Evolutionary conservation across 1,140 invertebrate genomes (phyloP).

Genomic region (Aradophagus sp.): DNA sequence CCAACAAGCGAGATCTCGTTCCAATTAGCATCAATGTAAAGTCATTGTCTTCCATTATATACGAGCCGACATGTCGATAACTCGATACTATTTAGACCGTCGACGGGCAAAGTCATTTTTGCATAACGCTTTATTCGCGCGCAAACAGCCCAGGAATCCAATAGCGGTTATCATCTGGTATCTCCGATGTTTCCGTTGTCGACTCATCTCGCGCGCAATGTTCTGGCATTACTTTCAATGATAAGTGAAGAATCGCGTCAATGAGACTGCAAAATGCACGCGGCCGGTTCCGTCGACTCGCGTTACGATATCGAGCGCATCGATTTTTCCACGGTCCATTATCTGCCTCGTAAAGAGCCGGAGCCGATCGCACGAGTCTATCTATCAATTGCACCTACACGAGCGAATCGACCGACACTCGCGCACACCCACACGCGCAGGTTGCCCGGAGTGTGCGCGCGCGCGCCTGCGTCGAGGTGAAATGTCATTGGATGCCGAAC

Average conservation of each 20-base stretch:
- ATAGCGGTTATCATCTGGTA: slow-evolving; percentile 45
- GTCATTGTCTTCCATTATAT: slow-evolving; percentile 40
- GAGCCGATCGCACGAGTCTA: too few relatives aligned
- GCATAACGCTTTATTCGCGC: slow-evolving; percentile 46
- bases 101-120: slow-evolving; percentile 39
- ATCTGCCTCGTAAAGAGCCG: too few relatives aligned
- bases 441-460: too few relatives aligned
- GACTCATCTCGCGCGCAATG: slow-evolving; percentile 42
- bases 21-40: slow-evolving; percentile 44
- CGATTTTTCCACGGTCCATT: too few relatives aligned
- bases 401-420: too few relatives aligned
- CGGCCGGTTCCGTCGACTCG: slow-evolving; percentile 27
- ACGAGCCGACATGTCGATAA: slow-evolving; percentile 35
- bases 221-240: slow-evolving; percentile 52
- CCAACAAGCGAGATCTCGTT: slow-evolving; percentile 25
- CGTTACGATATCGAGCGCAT: slow-evolving; percentile 45
- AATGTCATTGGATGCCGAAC: too few relatives aligned
- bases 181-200: slow-evolving; percentile 41
- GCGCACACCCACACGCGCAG: too few relatives aligned
- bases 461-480: too few relatives aligned
- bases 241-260: slow-evolving; percentile 51
- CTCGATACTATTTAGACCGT: slow-evolving; percentile 39
- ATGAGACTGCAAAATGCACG: slow-evolving; percentile 48
- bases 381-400: too few relatives aligned
- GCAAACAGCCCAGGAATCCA: slow-evolving; percentile 31